Evolutionary conservation across 2,888 invertebrate genomes (phyloP).

Genomic region (Andrena hattorfiana): DNA sequence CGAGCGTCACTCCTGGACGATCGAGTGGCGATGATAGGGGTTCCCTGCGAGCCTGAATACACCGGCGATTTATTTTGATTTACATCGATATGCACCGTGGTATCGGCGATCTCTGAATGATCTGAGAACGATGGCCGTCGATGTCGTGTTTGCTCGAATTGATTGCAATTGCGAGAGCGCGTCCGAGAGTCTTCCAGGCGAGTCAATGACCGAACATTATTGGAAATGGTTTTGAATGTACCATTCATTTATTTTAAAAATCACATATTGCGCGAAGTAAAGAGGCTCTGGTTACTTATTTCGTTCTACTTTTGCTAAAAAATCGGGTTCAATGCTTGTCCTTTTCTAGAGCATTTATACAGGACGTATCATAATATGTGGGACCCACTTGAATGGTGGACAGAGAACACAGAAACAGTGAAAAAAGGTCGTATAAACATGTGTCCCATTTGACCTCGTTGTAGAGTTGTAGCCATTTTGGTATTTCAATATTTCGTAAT

Average conservation of each 20-base stretch:
- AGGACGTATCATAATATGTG: too few relatives aligned
- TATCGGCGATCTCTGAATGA: slow-evolving; percentile 32
- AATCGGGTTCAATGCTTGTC: too few relatives aligned
- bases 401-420: too few relatives aligned
- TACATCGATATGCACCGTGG: slow-evolving; percentile 17
- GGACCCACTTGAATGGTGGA: too few relatives aligned
- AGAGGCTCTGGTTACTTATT: too few relatives aligned
- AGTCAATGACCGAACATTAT: neutral
- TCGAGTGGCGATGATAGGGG: slow-evolving; percentile 61
- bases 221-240: neutral
- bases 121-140: slow-evolving; percentile 54
- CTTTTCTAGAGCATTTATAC: too few relatives aligned
- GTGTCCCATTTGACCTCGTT: too few relatives aligned
- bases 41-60: slow-evolving; percentile 56
- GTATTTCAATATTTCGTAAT: too few relatives aligned
- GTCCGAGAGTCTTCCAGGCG: slow-evolving; percentile 35
- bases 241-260: neutral
- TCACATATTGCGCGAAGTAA: too few relatives aligned
- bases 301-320: too few relatives aligned
- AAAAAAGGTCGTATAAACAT: too few relatives aligned
- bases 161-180: slow-evolving; percentile 56
- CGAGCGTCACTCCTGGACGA: slow-evolving; percentile 28
- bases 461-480: too few relatives aligned
- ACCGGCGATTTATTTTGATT: slow-evolving; percentile 60
- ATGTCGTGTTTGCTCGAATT: slow-evolving; percentile 43